Base-by-base conservation (phyloP, 2,888 invertebrate species). In the Melangyna quadrimaculata region DNA sequence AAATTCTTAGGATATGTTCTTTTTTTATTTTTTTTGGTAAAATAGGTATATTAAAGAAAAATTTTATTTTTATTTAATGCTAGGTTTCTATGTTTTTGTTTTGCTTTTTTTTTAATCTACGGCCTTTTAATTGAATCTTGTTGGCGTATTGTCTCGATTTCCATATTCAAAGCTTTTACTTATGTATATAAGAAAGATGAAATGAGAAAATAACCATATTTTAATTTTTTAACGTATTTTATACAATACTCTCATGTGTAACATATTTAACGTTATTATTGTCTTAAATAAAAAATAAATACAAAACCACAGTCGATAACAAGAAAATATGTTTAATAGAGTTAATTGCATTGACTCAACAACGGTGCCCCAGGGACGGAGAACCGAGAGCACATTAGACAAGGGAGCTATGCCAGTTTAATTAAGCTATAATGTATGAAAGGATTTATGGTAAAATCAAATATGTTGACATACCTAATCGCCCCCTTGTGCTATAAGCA, bases 61-160 rank as follows among this genome's bases (percentile, higher is more conserved):
- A 29, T 65, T 29, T 24, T 10, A 53, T 40, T 37, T 55, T 70
- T 40, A 19, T 35, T 22, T 51, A 51, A 6, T 51, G 7, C 24
- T 51, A 51, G n/a, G n/a, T n/a, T n/a, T n/a, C n/a, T n/a, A n/a
- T n/a, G 8, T 35, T 27, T 5, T 67, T n/a, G 1, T 22, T 35
- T 35, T 5, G 7, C 12, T 19, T 63, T 4, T n/a, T 35, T 45
- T 65, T 55, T 4, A 55, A 53, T 29, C 43, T 37, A 67, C 51
- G 32, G 14, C 51, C 35, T 40, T 53, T 29, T 48, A 8, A 29
- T 35, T 14, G 7, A 19, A 32, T 29, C 19, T 57, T 70, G 10
- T 57, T 55, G 70, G 55, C 32, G 32, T 74, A 53, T 74, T 65
- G 53, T 65, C 43, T 12, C 43, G 6, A 22, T 43, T 40, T 65